phyloP scores from a whole-genome alignment of 2,888 invertebrate genomes.

The Opisthograptis luteolata region DNA sequence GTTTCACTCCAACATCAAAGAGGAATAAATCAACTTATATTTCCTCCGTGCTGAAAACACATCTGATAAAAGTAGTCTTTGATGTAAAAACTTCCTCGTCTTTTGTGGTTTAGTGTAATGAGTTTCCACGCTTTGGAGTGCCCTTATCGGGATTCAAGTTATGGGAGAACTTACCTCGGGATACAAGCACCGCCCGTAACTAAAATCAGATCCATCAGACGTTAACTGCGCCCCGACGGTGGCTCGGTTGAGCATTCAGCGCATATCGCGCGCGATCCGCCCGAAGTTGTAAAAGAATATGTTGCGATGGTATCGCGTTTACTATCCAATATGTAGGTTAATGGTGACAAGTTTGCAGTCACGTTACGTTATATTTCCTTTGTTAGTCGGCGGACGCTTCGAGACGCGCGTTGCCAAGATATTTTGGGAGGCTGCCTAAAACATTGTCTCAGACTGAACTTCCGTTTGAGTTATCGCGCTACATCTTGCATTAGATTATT shows the following conservation, averaged over 20 bases:
- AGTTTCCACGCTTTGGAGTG: conserved; percentile 20
- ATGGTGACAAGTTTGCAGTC: conserved; percentile 34
- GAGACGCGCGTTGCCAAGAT: conserved; percentile 13
- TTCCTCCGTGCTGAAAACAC: conserved; percentile 16
- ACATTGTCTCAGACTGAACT: neutral
- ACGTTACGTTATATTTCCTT: conserved; percentile 21
- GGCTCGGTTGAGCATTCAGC: conserved; percentile 2
- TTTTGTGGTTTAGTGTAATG: conserved; percentile 27
- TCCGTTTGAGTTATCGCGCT: conserved; percentile 13
- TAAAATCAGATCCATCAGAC: neutral
- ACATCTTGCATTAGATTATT: conserved; percentile 11
- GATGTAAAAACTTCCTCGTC: conserved; percentile 20
- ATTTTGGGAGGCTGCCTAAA: conserved; percentile 17
- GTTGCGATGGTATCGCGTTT: conserved; percentile 28
- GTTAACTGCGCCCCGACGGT: neutral
- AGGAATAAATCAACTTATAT: conserved; percentile 28
- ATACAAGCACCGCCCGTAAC: neutral
- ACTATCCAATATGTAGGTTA: conserved; percentile 34
- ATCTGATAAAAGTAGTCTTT: conserved; percentile 21
- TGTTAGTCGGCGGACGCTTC: conserved; percentile 20
- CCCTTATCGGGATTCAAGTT: conserved; percentile 18
- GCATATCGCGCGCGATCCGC: conserved; percentile 6
- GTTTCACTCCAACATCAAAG: conserved; percentile 24
- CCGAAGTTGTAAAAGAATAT: conserved; percentile 30
- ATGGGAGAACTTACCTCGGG: conserved; percentile 9